Evolutionary conservation across 1,140 invertebrate species (phyloP).

Genomic region (Drosophila hydei): DNA sequence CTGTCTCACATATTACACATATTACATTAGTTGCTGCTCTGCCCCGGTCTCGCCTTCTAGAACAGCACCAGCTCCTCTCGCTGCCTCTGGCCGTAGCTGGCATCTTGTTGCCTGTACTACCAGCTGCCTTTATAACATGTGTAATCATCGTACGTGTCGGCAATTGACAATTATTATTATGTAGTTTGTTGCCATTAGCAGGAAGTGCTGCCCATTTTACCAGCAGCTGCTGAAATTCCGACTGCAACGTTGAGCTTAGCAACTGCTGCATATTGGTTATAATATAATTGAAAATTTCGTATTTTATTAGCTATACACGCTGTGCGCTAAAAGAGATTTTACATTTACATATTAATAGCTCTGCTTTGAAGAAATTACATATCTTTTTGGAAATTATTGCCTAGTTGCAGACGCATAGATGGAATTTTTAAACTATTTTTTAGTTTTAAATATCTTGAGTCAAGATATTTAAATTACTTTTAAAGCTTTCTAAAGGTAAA

Average conservation of each 20-base stretch:
- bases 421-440: too few relatives aligned
- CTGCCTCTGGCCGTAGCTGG: neutral
- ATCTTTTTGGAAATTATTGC: too few relatives aligned
- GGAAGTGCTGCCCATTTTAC: slow-evolving; percentile 48
- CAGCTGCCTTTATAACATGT: slow-evolving; percentile 71
- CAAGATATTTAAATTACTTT: too few relatives aligned
- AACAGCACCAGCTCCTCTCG: slow-evolving; percentile 10
- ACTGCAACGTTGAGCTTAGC: neutral
- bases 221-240: slow-evolving; percentile 40
- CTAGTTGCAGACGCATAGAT: too few relatives aligned
- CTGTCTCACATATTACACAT: slow-evolving; percentile 79
- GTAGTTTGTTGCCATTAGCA: slow-evolving; percentile 63
- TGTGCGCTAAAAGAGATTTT: neutral
- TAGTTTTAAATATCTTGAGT: too few relatives aligned
- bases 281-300: slow-evolving; percentile 27
- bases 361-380: too few relatives aligned
- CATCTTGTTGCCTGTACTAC: slow-evolving; percentile 35
- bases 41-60: slow-evolving; percentile 16
- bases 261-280: neutral
- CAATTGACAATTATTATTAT: slow-evolving; percentile 82
- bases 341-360: neutral
- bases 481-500: too few relatives aligned
- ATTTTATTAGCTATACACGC: neutral
- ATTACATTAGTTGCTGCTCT: slow-evolving; percentile 66
- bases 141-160: slow-evolving; percentile 80